Percentiles rank a stretch among this genome's conserved stretches.
Evolutionary conservation across 2,113 vertebrate genomes (phyloP).

Genomic region (Ammodytes dubius): DNA sequence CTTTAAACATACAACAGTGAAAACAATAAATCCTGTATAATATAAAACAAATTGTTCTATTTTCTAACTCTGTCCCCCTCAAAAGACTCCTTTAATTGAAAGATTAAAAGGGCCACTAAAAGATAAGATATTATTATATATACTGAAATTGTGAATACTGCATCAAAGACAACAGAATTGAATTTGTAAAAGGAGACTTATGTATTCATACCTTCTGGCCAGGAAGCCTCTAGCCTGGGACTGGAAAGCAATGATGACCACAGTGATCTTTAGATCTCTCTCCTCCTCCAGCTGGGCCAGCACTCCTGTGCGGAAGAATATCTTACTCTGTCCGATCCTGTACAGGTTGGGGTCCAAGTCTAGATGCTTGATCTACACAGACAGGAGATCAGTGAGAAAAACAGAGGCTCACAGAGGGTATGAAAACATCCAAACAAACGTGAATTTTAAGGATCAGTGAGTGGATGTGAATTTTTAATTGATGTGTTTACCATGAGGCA

Average conservation of each 20-base stretch:
- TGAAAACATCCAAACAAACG: background rate
- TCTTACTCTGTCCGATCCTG: constrained; percentile 97
- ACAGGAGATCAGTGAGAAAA: constrained; percentile 11
- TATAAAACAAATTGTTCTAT: background rate
- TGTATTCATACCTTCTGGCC: constrained; percentile 91
- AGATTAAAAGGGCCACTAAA: background rate
- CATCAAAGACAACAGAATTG: background rate
- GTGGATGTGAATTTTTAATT: background rate
- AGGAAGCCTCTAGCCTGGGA: constrained; percentile 93
- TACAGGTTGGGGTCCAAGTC: constrained; percentile 98
- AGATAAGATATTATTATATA: background rate
- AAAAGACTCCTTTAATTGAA: background rate
- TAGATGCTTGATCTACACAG: constrained; percentile 91
- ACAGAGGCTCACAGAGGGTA: background rate
- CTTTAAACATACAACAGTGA: constrained; percentile 76
- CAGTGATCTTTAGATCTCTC: constrained; percentile 96
- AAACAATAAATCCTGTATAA: background rate
- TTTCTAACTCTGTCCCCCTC: too few species aligned
- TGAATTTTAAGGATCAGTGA: background rate
- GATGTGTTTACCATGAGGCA: constrained; percentile 90
- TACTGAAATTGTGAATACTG: background rate
- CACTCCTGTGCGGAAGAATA: constrained; percentile 97
- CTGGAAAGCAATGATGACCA: constrained; percentile 96
- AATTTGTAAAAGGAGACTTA: background rate
- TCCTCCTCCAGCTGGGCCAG: constrained; percentile 97